phyloP scores from a whole-genome alignment of 2,113 vertebrate species.

The Theristicus caerulescens region DNA sequence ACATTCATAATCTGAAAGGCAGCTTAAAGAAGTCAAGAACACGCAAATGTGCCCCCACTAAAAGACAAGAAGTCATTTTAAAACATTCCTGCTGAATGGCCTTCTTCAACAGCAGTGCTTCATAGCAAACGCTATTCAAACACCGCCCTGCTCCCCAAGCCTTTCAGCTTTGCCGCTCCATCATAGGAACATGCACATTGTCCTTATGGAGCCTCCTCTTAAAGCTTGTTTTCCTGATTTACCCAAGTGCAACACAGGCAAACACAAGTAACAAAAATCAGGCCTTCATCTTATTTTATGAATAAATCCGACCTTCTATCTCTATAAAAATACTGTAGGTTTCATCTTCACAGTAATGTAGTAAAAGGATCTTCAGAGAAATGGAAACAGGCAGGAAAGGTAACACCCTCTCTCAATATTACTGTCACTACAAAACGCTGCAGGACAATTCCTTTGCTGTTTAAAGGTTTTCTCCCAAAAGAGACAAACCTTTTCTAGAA shows the following conservation, averaged over 20 bases:
- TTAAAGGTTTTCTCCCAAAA: not conserved
- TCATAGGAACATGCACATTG: not conserved
- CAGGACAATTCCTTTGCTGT: not conserved
- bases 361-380: not conserved
- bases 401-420: not conserved
- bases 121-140: not conserved
- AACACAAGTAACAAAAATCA: not conserved
- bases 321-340: not conserved
- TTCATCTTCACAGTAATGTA: slow-evolving; percentile 69
- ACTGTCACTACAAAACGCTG: not conserved
- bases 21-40: not conserved
- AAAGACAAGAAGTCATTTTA: not conserved
- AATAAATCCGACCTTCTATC: not conserved
- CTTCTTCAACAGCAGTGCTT: not conserved
- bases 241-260: not conserved
- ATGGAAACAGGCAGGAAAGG: not conserved
- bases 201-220: not conserved
- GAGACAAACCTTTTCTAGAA: not conserved
- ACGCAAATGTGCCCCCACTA: not conserved
- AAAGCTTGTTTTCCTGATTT: not conserved
- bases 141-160: not conserved
- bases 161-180: not conserved
- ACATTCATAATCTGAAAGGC: not conserved
- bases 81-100: not conserved
- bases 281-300: not conserved